phyloP scores from a whole-genome alignment of 2,888 invertebrate species.

The Drosophila longiperda region DNA sequence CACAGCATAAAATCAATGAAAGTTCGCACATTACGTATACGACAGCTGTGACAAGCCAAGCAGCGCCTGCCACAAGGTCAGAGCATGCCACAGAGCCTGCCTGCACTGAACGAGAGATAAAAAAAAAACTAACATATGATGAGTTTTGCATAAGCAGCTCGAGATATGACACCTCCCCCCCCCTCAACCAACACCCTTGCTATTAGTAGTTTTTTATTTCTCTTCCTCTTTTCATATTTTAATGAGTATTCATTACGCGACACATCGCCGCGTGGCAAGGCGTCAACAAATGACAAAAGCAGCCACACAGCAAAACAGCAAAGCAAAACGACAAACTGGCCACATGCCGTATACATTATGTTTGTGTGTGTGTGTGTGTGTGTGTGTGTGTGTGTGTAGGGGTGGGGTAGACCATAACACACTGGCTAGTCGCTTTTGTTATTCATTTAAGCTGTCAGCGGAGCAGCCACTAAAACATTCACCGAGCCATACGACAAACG shows the following conservation, averaged over 20 bases:
- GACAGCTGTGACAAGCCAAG: slow-evolving; percentile 28
- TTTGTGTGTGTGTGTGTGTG: too few relatives aligned
- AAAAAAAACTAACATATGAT: slow-evolving; percentile 33
- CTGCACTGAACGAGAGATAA: slow-evolving; percentile 5
- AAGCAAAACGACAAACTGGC: slow-evolving; percentile 20
- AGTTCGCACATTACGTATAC: slow-evolving; percentile 48
- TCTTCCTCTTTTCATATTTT: slow-evolving; percentile 42
- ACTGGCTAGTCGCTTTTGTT: slow-evolving; percentile 45
- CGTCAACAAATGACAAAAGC: slow-evolving; percentile 30
- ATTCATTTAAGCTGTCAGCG: slow-evolving; percentile 42
- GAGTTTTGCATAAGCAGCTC: slow-evolving; percentile 31
- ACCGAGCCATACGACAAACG: slow-evolving; percentile 45
- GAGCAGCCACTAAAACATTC: slow-evolving; percentile 30
- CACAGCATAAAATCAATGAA: slow-evolving; percentile 50
- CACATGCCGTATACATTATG: slow-evolving; percentile 25
- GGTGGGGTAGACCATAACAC: slow-evolving; percentile 1
- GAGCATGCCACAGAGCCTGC: background rate
- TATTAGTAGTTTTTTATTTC: background rate
- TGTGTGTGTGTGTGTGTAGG: background rate
- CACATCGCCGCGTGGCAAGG: slow-evolving; percentile 9
- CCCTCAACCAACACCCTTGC: slow-evolving; percentile 7
- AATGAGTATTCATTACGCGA: slow-evolving; percentile 69
- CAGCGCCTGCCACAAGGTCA: slow-evolving; percentile 43
- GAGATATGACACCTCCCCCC: slow-evolving; percentile 13
- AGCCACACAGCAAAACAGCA: slow-evolving; percentile 32